Conservation (phyloP, 2,113 vertebrate species). For the Passer domesticus region DNA sequence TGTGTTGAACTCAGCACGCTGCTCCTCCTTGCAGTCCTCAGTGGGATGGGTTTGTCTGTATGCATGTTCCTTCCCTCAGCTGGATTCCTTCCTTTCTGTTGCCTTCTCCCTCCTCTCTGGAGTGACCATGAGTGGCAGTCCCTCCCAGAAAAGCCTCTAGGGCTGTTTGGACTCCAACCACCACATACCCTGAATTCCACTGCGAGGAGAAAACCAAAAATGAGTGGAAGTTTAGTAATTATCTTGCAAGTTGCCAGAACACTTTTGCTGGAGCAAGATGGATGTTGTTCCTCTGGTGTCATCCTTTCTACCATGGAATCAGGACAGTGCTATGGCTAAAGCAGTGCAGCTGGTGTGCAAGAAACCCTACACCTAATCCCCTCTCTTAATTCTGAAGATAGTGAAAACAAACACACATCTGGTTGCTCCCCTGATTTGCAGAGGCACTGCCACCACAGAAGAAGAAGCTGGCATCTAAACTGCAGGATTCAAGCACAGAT, state of each 20-base stretch:
- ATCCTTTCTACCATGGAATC: not conserved
- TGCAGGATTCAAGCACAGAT: not conserved
- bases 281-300: constrained; percentile 11
- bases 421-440: not conserved
- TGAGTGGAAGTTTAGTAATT: constrained; percentile 9
- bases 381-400: not conserved
- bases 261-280: not conserved
- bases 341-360: not conserved
- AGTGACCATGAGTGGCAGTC: constrained; percentile 7
- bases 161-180: constrained; percentile 10
- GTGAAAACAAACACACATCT: not conserved
- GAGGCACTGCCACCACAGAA: not conserved
- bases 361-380: not conserved
- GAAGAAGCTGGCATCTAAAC: constrained; percentile 1
- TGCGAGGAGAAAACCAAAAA: not conserved
- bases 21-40: not conserved
- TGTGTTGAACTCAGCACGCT: not conserved
- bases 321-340: not conserved
- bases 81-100: not conserved
- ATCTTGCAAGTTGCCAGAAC: not conserved
- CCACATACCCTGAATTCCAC: constrained; percentile 18
- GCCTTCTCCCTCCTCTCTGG: not conserved
- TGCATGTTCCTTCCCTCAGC: not conserved
- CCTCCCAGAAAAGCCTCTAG: not conserved
- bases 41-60: not conserved